Evolutionary conservation across 2,888 invertebrate species (phyloP).

Genomic region (Xylophagus ater): DNA sequence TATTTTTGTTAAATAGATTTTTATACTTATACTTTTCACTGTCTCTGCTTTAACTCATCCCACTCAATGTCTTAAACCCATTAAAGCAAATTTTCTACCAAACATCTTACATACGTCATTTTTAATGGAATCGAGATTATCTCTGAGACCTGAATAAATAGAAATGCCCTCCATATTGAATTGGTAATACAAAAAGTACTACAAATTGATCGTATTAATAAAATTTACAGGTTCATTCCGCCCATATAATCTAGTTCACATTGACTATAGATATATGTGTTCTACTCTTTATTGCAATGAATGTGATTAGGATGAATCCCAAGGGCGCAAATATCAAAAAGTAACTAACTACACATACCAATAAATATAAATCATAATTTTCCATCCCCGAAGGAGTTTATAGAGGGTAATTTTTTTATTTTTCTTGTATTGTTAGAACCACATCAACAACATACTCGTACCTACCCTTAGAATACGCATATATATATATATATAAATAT

Average conservation of each 20-base stretch:
- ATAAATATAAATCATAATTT: constrained; percentile 20
- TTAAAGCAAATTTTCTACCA: too few species aligned
- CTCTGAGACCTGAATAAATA: too few species aligned
- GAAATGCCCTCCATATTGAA: too few species aligned
- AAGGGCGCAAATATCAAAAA: constrained; percentile 16
- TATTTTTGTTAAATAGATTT: too few species aligned
- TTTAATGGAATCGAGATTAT: too few species aligned
- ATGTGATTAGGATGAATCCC: constrained; percentile 17
- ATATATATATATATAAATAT: too few species aligned
- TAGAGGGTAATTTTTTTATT: constrained; percentile 21
- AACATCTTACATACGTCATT: too few species aligned
- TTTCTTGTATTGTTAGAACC: constrained; percentile 26
- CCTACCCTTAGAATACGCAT: constrained; percentile 31
- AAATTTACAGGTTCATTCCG: constrained; percentile 39
- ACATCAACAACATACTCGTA: constrained; percentile 37
- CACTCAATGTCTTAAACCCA: too few species aligned
- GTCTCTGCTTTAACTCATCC: too few species aligned
- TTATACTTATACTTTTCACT: too few species aligned
- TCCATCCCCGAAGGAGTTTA: too few species aligned
- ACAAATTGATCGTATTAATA: constrained; percentile 41
- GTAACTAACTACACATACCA: constrained; percentile 16
- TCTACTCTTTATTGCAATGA: constrained; percentile 19
- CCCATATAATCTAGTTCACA: constrained; percentile 34
- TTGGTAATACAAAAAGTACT: too few species aligned
- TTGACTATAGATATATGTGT: constrained; percentile 19